A percentile compares a stretch with the other conserved stretches of the same genome.
Conservation (phyloP, 2,797 vertebrate species). For the Manis javanica region DNA sequence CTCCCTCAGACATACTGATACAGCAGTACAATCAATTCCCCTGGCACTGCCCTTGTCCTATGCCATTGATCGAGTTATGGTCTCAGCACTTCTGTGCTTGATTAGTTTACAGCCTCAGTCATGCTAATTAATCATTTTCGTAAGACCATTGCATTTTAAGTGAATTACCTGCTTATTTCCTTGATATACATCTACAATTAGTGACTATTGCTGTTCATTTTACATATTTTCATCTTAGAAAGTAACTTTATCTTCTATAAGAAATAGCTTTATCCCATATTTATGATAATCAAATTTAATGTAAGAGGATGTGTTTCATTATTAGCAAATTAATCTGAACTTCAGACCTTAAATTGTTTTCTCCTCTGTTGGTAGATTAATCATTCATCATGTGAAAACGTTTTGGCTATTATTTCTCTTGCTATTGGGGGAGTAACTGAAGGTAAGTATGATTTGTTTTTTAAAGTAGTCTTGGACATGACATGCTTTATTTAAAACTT, state of each 20-base stretch:
- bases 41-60: not conserved
- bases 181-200: constrained; percentile 15
- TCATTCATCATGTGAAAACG: constrained; percentile 92
- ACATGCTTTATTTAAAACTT: constrained; percentile 50
- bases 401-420: constrained; percentile 96
- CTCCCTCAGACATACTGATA: not conserved
- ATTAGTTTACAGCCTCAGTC: not conserved
- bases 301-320: constrained; percentile 54
- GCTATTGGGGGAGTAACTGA: constrained; percentile 96
- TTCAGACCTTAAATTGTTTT: constrained; percentile 56
- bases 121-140: constrained; percentile 27
- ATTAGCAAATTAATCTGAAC: constrained; percentile 18
- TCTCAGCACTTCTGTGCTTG: constrained; percentile 12
- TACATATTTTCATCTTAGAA: constrained; percentile 48
- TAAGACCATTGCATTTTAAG: constrained; percentile 24
- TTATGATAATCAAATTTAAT: constrained; percentile 29
- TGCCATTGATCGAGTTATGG: not conserved
- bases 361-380: constrained; percentile 90
- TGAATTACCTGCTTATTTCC: constrained; percentile 27
- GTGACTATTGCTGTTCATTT: not conserved
- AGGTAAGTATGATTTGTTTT: constrained; percentile 87
- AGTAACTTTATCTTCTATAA: constrained; percentile 44
- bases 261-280: not conserved
- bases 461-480: not conserved
- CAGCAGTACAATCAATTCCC: not conserved